phyloP scores from a whole-genome alignment of 1,140 invertebrate genomes.

The Zelostemma sp. region DNA sequence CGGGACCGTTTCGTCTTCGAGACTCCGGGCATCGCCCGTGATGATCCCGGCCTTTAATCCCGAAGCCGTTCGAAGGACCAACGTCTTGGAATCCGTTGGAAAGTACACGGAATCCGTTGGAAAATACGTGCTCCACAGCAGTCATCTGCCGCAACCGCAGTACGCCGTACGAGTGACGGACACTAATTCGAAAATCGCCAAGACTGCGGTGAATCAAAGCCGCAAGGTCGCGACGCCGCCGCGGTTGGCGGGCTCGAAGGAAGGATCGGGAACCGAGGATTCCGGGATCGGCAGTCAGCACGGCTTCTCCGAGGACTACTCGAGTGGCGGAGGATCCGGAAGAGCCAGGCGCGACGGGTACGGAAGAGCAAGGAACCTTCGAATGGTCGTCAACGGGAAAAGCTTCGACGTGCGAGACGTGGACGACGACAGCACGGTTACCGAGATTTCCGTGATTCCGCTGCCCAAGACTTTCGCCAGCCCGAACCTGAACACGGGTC shows the following conservation, averaged over 20 bases:
- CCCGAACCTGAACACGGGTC: constrained; percentile 58
- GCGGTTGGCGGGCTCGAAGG: constrained; percentile 64
- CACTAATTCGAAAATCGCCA: constrained; percentile 75
- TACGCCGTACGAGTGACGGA: constrained; percentile 77
- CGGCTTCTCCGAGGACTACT: constrained; percentile 56
- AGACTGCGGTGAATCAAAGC: constrained; percentile 78
- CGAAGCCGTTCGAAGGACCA: constrained; percentile 21
- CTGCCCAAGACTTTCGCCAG: constrained; percentile 68
- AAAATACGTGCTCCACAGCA: constrained; percentile 81
- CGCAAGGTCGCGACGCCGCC: constrained; percentile 63
- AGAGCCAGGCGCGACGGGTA: constrained; percentile 58
- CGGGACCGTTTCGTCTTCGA: constrained; percentile 15
- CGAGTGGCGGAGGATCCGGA: constrained; percentile 47
- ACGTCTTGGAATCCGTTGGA: constrained; percentile 19
- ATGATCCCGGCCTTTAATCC: constrained; percentile 17
- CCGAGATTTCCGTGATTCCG: constrained; percentile 72
- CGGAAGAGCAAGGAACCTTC: constrained; percentile 70
- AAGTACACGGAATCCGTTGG: constrained; percentile 56
- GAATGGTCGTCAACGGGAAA: constrained; percentile 72
- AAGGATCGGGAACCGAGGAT: constrained; percentile 72
- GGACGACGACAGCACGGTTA: constrained; percentile 72
- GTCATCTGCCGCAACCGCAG: constrained; percentile 79
- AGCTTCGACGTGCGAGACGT: constrained; percentile 75
- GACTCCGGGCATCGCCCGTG: constrained; percentile 26
- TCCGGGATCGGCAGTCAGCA: constrained; percentile 76